A percentile compares a stretch with the other conserved stretches of the same genome.
Evolutionary conservation across 2,797 vertebrate species (phyloP).

Genomic region (Danio albolineatus): DNA sequence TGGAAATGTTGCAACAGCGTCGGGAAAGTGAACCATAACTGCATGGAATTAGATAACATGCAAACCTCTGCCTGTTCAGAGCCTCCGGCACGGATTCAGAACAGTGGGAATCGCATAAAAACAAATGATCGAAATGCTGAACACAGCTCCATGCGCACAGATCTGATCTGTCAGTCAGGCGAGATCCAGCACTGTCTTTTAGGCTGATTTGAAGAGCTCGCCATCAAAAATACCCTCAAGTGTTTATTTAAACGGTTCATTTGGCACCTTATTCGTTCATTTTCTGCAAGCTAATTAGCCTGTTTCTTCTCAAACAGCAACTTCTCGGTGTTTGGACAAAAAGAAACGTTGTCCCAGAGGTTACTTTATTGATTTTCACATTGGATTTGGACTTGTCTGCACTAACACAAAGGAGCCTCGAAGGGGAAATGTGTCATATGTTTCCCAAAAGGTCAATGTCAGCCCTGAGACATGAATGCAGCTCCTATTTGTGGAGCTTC

Average conservation of each 20-base stretch:
- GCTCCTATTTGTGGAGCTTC: slow-evolving; percentile 5
- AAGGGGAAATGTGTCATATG: slow-evolving; percentile 46
- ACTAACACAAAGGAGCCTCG: slow-evolving; percentile 37
- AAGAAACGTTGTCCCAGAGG: slow-evolving; percentile 66
- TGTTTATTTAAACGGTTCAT: not conserved
- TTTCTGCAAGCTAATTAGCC: not conserved
- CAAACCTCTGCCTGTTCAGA: slow-evolving; percentile 15
- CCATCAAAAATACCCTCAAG: not conserved
- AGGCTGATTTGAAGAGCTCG: not conserved
- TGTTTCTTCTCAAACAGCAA: slow-evolving; percentile 45
- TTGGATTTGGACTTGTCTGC: slow-evolving; percentile 63
- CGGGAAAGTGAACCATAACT: slow-evolving; percentile 19
- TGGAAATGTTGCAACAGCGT: slow-evolving; percentile 17
- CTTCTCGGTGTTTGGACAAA: slow-evolving; percentile 60
- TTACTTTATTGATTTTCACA: slow-evolving; percentile 72
- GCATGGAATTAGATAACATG: slow-evolving; percentile 29
- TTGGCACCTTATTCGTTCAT: not conserved
- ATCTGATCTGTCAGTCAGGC: slow-evolving; percentile 34
- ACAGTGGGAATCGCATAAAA: slow-evolving; percentile 35
- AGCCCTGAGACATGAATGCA: slow-evolving; percentile 26
- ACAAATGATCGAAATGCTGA: slow-evolving; percentile 31
- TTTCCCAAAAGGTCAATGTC: slow-evolving; percentile 47
- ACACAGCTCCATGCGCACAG: slow-evolving; percentile 2
- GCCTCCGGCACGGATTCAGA: slow-evolving; percentile 20
- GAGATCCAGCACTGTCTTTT: slow-evolving; percentile 4